Base-by-base conservation (phyloP, 1,140 invertebrate species). In the Xylocopa sonorina region DNA sequence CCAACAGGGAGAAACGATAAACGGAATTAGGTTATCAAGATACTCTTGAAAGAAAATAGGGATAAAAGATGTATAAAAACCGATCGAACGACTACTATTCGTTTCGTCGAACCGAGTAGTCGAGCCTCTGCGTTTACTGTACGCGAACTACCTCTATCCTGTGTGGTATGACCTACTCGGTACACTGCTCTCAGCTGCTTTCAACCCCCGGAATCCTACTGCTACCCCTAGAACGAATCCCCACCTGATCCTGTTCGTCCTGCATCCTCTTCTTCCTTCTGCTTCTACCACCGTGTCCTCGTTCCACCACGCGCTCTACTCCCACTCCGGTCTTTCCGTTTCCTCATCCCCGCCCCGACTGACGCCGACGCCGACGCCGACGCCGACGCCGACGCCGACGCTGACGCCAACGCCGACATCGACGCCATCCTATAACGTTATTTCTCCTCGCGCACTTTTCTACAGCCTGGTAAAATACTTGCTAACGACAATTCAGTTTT, bases 91-190 rank as follows among this genome's bases (percentile, higher is more conserved):
- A 73, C 53, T 53, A 64, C 82, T 82, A 69, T 79, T 55, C 67
- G 46, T 48, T 48, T 50, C 41, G 60, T 69, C 66, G 32, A 46
- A 58, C 57, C 75, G 73, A 80, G 80, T 80, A 81, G 74, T 82
- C 86, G 82, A 87, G 83, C 83, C 3, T 9, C n/a, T n/a, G n/a
- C 88, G 88, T 88, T 85, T 74, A 75, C 81, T 84, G 83, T 89
- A 87, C 89, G 87, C 90, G 84, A 87, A 91, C 90, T 91, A 85
- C 87, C 86, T 83, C 85, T 89, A 88, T 89, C 83, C 85, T 88
- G 88, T 81, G 89, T 90, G 86, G 87, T 90, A 84, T 92, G 91
- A 92, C 91, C 91, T 91, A 92, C 88, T 91, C 91, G 89, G 89
- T 88, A 69, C 68, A 87, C 88, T 88, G 88, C 88, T 91, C 90